Base-by-base conservation (phyloP, 2,797 vertebrate species). In the Cyclopterus lumpus region DNA sequence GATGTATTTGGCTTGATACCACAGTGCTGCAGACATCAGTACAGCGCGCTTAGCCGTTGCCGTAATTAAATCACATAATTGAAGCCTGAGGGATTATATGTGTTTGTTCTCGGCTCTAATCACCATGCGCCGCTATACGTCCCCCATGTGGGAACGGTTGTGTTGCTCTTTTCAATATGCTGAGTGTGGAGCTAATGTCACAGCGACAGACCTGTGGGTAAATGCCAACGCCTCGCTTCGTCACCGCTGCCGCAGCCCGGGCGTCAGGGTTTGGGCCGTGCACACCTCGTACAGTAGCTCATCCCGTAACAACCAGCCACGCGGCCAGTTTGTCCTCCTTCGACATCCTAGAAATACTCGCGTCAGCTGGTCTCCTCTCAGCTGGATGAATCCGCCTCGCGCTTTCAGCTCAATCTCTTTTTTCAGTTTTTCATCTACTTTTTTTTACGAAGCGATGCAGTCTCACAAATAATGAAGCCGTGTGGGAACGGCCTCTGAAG, bases 21-120 rank as follows among this genome's bases (percentile, higher is more conserved):
- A 30, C 48, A 58, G 38, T 7, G 49, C 36, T 10, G 67, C 60
- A 76, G 57, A 81, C 69, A 61, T 75, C 73, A 86, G 82, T 67
- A 46, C 55, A 32, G 30, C 60, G 20, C 54, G 60, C 68, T 67
- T 66, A 42, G 54, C 63, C 72, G 73, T 26, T 60, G 71, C 83
- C 72, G 68, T 90, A 90, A 91, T 89, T 89, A 88, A 77, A 88
- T 73, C 54, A 48, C 62, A 73, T 86, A 79, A 88, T 79, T 82
- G 69, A 89, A 89, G 82, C 85, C 86, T 60, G 55, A 67, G 82
- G 85, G 87, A 88, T 80, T 83, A 63, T 65, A 32, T 72, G 77
- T 71, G 87, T 83, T 77, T 76, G 59, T 71, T 81, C 65, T 66
- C 10, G 0, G 2, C 68, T 85, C 69, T 86, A 79, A 87, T 89